Base-by-base conservation (phyloP, 2,113 vertebrate species). In the Coracopsis vasa region DNA sequence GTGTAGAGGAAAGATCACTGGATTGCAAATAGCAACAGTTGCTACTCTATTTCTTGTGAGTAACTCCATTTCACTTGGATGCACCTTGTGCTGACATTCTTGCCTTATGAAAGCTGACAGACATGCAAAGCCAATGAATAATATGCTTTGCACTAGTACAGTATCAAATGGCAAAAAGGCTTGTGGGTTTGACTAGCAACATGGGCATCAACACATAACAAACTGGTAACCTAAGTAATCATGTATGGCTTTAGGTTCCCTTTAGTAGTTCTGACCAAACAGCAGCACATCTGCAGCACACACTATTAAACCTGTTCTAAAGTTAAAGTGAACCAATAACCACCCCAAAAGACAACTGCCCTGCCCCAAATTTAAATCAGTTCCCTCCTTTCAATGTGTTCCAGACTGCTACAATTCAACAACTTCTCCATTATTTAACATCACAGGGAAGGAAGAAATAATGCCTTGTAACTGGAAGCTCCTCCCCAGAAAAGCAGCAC, bases 1-100 rank as follows among this genome's bases (percentile, higher is more conserved):
- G 35, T 35, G 64, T 24, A 79, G 94, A 94, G 94, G 95, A 93
- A 90, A 96, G 94, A 97, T 94, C 92, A 33, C 95, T 72, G 20
- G 58, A 73, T 47, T 88, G 93, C 95, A 98, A 98, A 98, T 70
- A 98, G 98, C 98, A 98, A 98, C 98, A 95, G 98, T 97, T 98
- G 97, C 98, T 97, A 87, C 45, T 92, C 91, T 44, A 42, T 79
- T 94, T 85, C 90, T 89, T 45, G 13, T 23, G 64, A 95, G 80
- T 75, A 90, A 98, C 88, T 97, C 97, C 64, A 21, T 91, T 81
- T 93, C 92, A 94, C 85, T 95, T 87, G 93, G 94, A 89, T 95
- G 84, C 90, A 97, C 80, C 95, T 92, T 75, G 67, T 92, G 88
- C 82, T 94, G 81, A 90, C 78, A 90, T 94, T 96, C 96, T 81